phyloP scores from a whole-genome alignment of 2,797 vertebrate species.

The Pseudomugil tenellus region DNA sequence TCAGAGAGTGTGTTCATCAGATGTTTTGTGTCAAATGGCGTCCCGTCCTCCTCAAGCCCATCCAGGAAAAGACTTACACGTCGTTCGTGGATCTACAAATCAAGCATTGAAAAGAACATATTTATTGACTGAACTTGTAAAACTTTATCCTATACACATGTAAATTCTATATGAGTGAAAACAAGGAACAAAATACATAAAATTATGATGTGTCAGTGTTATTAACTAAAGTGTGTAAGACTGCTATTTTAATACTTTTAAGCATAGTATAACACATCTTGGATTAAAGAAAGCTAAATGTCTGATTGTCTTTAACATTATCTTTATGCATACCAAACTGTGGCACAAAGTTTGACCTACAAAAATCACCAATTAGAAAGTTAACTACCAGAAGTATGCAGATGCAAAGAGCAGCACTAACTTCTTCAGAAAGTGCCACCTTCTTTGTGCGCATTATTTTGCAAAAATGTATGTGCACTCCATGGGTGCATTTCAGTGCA shows the following conservation, averaged over 20 bases:
- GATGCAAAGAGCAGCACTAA: conserved; percentile 34
- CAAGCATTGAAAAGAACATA: conserved; percentile 30
- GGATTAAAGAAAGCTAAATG: neutral
- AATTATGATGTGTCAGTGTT: neutral
- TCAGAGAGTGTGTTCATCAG: conserved; percentile 80
- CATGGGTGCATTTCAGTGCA: conserved; percentile 41
- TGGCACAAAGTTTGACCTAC: neutral
- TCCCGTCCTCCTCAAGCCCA: conserved; percentile 89
- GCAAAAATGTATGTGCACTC: conserved; percentile 34
- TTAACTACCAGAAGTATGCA: conserved; percentile 18
- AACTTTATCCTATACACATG: neutral
- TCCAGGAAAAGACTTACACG: conserved; percentile 89
- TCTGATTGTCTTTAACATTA: neutral
- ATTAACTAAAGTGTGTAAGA: neutral
- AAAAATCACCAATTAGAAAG: conserved; percentile 11
- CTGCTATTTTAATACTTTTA: neutral
- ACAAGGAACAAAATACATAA: neutral
- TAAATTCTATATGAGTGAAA: neutral
- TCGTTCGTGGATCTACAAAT: conserved; percentile 85
- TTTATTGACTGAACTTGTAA: neutral
- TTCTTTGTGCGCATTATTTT: conserved; percentile 42
- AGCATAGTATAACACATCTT: conserved; percentile 2
- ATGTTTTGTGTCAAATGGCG: conserved; percentile 85
- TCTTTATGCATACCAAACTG: conserved; percentile 2
- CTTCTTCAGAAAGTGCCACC: conserved; percentile 36